Conservation (phyloP, 2,797 vertebrate species). For the Telmatherina bonti region DNA sequence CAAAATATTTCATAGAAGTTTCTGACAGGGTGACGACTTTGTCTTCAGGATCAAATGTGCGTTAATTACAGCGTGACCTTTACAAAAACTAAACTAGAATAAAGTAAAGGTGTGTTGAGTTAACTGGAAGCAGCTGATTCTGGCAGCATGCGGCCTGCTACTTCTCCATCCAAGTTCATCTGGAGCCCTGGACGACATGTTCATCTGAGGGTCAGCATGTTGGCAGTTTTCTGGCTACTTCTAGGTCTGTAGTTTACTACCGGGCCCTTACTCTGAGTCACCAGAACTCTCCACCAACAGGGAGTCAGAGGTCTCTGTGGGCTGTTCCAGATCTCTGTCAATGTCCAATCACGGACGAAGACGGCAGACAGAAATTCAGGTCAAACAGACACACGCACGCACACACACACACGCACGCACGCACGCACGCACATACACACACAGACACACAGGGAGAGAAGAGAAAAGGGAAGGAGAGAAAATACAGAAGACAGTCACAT, state of each 20-base stretch:
- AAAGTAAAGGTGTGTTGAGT: too few species aligned
- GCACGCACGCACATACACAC: slow-evolving; percentile 36
- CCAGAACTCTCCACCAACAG: slow-evolving; percentile 91
- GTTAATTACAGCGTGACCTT: too few species aligned
- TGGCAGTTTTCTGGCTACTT: slow-evolving; percentile 52
- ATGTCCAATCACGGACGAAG: slow-evolving; percentile 81
- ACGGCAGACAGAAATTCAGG: slow-evolving; percentile 71
- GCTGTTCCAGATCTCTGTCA: slow-evolving; percentile 93
- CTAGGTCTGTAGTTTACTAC: slow-evolving; percentile 69
- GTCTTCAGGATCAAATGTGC: too few species aligned
- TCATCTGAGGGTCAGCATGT: slow-evolving; percentile 11
- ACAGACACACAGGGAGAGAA: slow-evolving; percentile 45
- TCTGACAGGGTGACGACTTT: too few species aligned
- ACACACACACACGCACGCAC: slow-evolving; percentile 26
- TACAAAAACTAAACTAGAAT: too few species aligned
- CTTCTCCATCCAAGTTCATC: too few species aligned
- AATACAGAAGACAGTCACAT: slow-evolving; percentile 82
- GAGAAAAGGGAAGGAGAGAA: slow-evolving; percentile 72
- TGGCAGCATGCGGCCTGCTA: too few species aligned
- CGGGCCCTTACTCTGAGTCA: slow-evolving; percentile 92
- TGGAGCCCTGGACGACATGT: too few species aligned
- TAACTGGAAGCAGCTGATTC: too few species aligned
- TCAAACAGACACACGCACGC: slow-evolving; percentile 24
- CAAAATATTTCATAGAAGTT: too few species aligned
- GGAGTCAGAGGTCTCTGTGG: slow-evolving; percentile 91